Evolutionary conservation across 2,888 invertebrate genomes (phyloP), one percentile per base, ranked within the genome.

Genomic region (Lasioglossum leucozonium): DNA sequence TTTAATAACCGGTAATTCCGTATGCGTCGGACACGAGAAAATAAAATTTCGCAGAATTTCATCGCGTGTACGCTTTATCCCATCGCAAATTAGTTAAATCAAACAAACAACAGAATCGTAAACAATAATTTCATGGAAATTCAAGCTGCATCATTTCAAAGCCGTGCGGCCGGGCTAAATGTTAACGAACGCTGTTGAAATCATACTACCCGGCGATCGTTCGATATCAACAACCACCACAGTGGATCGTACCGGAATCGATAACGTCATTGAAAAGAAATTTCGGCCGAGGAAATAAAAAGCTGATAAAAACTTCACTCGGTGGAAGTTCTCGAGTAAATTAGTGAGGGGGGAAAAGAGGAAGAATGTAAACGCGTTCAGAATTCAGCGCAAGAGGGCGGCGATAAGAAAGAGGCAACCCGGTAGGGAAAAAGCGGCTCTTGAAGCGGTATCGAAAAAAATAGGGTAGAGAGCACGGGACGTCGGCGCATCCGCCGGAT

Each of bases 391-490:
- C 22, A n/a, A n/a, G n/a, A n/a, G 34, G 13, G 34, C 16, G 2
- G 1, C 37, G 26, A 26, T 16, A 55, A 26, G 22, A 34, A 44
- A 44, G 22, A 30, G 8, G 3, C n/a, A 55, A 42, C 42, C 37
- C 22, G 13, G 26, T 42, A n/a, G 44, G n/a, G n/a, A n/a, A n/a
- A n/a, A 71, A 74, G 11, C n/a, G 10, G 18, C 72, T 37, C 51
- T 75, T 11, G 18, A 44, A 44, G 3, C 37, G 58, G 30, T n/a
- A 74, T 51, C 82, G 83, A 58, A 67, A 72, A 71, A 47, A 71
- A 71, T 47, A 47, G 67, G 62, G 2, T 10, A 51, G 51, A 10
- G 22, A 16, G 47, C 30, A n/a, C 26, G 34, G 58, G 30, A 42
- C 10, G 18, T n/a, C 18, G 40, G 37, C 37, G 30, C 30, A 67